phyloP scores from a whole-genome alignment of 2,113 vertebrate species.

The Siphamia tubifer region DNA sequence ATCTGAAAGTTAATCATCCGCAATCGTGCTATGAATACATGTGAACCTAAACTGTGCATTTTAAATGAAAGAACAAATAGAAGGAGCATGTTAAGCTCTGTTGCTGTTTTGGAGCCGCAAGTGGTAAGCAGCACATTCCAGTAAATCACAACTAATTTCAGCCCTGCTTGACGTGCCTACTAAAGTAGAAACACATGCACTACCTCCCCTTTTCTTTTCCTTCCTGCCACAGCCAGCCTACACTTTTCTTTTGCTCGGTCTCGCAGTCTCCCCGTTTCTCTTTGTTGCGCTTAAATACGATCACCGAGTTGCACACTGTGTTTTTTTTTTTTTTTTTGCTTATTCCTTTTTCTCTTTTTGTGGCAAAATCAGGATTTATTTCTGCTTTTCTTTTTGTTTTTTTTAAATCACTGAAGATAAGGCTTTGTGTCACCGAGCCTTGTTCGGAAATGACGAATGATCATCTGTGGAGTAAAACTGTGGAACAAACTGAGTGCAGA shows the following conservation, averaged over 20 bases:
- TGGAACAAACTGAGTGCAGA: too few relatives aligned
- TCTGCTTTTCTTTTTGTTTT: too few relatives aligned
- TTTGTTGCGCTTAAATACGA: slow-evolving; percentile 10
- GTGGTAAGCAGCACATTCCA: slow-evolving; percentile 68
- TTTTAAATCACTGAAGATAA: too few relatives aligned
- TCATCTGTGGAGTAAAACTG: too few relatives aligned
- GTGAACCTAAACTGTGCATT: too few relatives aligned
- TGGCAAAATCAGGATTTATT: too few relatives aligned
- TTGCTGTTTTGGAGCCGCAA: slow-evolving; percentile 45
- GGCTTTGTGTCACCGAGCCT: too few relatives aligned
- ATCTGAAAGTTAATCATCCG: neutral
- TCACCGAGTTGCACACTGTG: neutral
- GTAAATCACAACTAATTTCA: slow-evolving; percentile 78
- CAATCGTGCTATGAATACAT: neutral
- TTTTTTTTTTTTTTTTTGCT: neutral
- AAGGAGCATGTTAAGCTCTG: slow-evolving; percentile 23
- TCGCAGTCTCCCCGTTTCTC: slow-evolving; percentile 18
- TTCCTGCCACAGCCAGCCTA: slow-evolving; percentile 58
- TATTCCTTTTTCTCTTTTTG: neutral
- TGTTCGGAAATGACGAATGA: too few relatives aligned
- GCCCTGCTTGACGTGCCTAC: slow-evolving; percentile 69
- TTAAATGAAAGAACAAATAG: too few relatives aligned
- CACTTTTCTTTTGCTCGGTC: slow-evolving; percentile 54
- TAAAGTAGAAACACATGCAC: slow-evolving; percentile 78
- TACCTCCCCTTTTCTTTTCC: slow-evolving; percentile 59